Conservation (phyloP, 1,140 invertebrate species). For the Drosophila tristis region DNA sequence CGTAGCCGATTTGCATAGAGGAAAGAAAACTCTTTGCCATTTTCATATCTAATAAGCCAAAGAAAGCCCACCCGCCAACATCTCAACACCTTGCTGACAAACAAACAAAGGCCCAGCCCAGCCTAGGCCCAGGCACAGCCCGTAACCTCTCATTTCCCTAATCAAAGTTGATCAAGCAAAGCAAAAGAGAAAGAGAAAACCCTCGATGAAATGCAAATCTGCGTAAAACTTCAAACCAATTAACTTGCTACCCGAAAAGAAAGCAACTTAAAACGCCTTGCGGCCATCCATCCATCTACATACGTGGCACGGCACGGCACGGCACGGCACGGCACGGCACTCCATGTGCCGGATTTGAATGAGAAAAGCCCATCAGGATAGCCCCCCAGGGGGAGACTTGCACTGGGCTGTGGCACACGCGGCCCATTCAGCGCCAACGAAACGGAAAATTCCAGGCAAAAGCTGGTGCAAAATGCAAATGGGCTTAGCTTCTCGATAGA, state of each 20-base stretch:
- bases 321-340: conserved; percentile 12
- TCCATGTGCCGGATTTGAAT: conserved; percentile 60
- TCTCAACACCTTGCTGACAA: conserved; percentile 44
- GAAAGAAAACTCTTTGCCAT: too few species aligned
- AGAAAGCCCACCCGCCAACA: conserved; percentile 54
- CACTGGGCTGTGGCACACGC: conserved; percentile 63
- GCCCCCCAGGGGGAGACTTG: conserved; percentile 19
- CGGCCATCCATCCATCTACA: conserved; percentile 18
- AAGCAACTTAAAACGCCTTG: conserved; percentile 77
- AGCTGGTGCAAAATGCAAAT: conserved; percentile 64
- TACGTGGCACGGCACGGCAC: conserved; percentile 7
- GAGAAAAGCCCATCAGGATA: conserved; percentile 42
- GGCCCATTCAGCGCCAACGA: conserved; percentile 73
- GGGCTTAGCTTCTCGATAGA: conserved; percentile 22
- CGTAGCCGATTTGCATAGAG: conserved; percentile 6
- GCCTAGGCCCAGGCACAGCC: neutral
- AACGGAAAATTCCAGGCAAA: conserved; percentile 61
- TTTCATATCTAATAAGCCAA: conserved; percentile 40
- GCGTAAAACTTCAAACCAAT: conserved; percentile 75
- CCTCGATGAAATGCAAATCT: conserved; percentile 56
- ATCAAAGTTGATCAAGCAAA: conserved; percentile 40
- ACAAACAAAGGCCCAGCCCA: conserved; percentile 22
- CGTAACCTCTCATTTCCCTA: conserved; percentile 28
- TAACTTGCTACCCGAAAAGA: conserved; percentile 68
- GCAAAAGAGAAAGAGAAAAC: neutral